Percentiles rank a stretch among this genome's conserved stretches.
These are phyloP conservation scores for Lithosia quadra DNA, from an alignment of 2,888 invertebrate species.

Conservation along the genomic window DNA sequence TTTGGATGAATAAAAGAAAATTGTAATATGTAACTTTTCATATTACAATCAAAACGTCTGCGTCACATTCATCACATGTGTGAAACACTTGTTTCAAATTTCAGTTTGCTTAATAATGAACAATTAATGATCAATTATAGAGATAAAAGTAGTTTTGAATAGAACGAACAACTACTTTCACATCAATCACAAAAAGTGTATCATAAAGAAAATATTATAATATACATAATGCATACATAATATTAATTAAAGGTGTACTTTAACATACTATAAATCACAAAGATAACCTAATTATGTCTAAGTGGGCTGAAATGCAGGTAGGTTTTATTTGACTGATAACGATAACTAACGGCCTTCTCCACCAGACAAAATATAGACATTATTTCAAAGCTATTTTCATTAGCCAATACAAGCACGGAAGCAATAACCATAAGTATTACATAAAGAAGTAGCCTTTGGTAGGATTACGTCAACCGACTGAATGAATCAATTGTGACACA, in stretches of 20 bases:
- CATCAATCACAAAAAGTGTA: too few species aligned
- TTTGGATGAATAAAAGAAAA: not conserved
- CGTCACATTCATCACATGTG: too few species aligned
- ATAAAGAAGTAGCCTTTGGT: conserved; percentile 2
- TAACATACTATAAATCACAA: conserved; percentile 32
- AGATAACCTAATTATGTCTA: conserved; percentile 39
- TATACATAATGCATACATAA: not conserved
- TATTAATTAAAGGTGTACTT: conserved; percentile 13
- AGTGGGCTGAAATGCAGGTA: conserved; percentile 32
- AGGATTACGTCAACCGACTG: conserved; percentile 9
- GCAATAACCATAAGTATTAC: conserved; percentile 17
- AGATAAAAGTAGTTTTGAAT: too few species aligned
- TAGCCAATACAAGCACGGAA: conserved; percentile 12
- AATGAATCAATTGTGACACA: conserved; percentile 10
- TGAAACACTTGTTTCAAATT: too few species aligned
- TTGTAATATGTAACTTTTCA: not conserved
- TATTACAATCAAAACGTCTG: not conserved
- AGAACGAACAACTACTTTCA: too few species aligned
- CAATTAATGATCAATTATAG: too few species aligned
- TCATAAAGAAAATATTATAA: not conserved
- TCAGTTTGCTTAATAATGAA: not conserved
- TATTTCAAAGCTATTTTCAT: conserved; percentile 28
- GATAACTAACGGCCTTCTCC: conserved; percentile 40
- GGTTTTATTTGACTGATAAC: conserved; percentile 45
- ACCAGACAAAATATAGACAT: conserved; percentile 37